Evolutionary conservation across 2,113 vertebrate species (phyloP).

Genomic region (Gila orcuttii): DNA sequence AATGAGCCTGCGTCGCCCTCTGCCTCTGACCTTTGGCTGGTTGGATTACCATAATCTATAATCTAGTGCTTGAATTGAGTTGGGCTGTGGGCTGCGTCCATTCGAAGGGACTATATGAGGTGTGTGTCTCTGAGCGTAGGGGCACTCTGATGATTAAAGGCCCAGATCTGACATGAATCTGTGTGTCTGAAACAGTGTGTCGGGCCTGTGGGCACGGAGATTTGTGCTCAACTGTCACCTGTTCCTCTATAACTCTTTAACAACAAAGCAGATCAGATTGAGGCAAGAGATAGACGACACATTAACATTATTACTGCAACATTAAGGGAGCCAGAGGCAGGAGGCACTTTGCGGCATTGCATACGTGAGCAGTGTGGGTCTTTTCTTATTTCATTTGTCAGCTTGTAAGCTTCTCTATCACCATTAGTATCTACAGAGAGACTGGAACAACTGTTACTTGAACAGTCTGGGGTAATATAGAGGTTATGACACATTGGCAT

Average conservation of each 20-base stretch:
- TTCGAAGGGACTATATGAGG: conserved; percentile 58
- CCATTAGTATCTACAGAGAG: background rate
- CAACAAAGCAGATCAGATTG: conserved; percentile 43
- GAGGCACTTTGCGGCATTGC: conserved; percentile 36
- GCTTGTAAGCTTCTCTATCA: conserved; percentile 33
- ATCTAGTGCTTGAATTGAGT: conserved; percentile 61
- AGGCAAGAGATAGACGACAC: conserved; percentile 22
- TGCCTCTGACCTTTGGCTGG: conserved; percentile 22
- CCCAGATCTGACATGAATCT: conserved; percentile 38
- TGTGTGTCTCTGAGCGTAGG: conserved; percentile 55
- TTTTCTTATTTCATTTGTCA: conserved; percentile 1
- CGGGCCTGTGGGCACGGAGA: conserved; percentile 16
- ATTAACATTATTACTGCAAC: conserved; percentile 34
- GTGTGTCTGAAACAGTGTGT: conserved; percentile 54
- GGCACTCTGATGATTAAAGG: conserved; percentile 72
- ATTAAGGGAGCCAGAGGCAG: conserved; percentile 30
- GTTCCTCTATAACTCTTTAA: conserved; percentile 31
- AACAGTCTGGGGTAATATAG: conserved; percentile 16
- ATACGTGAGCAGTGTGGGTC: conserved; percentile 22
- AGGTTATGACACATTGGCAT: conserved; percentile 12
- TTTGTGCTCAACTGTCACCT: conserved; percentile 3
- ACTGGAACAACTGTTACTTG: background rate
- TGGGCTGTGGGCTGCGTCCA: conserved; percentile 60
- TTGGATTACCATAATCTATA: conserved; percentile 75
- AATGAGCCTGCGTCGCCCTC: conserved; percentile 51